phyloP scores from a whole-genome alignment of 1,140 invertebrate genomes.

The Rhagoletis zephyria region DNA sequence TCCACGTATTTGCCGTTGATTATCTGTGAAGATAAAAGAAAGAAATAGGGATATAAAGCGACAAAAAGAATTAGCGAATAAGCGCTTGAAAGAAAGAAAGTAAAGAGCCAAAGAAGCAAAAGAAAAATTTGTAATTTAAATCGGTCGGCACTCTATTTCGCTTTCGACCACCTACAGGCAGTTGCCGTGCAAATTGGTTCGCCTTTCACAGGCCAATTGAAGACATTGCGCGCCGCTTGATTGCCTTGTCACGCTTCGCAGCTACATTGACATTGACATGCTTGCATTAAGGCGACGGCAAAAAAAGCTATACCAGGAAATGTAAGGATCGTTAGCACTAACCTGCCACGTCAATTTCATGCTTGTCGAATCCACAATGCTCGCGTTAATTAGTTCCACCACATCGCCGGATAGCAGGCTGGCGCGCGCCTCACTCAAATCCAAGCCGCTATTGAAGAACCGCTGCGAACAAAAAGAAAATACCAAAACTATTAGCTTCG shows the following conservation, averaged over 20 bases:
- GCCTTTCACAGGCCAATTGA: neutral
- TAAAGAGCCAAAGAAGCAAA: neutral
- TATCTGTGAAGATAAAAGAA: conserved; percentile 71
- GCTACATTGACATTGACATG: conserved; percentile 19
- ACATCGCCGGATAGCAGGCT: conserved; percentile 82
- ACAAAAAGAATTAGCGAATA: neutral
- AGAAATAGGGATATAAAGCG: neutral
- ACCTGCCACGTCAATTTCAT: conserved; percentile 90
- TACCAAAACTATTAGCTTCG: conserved; percentile 19
- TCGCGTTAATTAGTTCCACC: conserved; percentile 85
- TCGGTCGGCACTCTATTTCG: neutral
- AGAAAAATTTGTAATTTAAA: conserved; percentile 41
- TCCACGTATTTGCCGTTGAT: conserved; percentile 78
- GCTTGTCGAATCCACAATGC: conserved; percentile 85
- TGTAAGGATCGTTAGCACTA: conserved; percentile 58
- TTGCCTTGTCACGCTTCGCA: conserved; percentile 1
- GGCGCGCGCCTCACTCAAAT: conserved; percentile 78
- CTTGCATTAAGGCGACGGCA: neutral
- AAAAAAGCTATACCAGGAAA: neutral
- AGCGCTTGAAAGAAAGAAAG: neutral
- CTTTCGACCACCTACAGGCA: neutral
- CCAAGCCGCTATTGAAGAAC: conserved; percentile 75
- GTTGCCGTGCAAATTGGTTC: neutral
- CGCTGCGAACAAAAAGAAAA: conserved; percentile 58
- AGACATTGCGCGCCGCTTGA: neutral